Percentiles rank a stretch among this genome's conserved stretches.
phyloP scores from a whole-genome alignment of 2,113 vertebrate species.

The Oreamnos americanus region DNA sequence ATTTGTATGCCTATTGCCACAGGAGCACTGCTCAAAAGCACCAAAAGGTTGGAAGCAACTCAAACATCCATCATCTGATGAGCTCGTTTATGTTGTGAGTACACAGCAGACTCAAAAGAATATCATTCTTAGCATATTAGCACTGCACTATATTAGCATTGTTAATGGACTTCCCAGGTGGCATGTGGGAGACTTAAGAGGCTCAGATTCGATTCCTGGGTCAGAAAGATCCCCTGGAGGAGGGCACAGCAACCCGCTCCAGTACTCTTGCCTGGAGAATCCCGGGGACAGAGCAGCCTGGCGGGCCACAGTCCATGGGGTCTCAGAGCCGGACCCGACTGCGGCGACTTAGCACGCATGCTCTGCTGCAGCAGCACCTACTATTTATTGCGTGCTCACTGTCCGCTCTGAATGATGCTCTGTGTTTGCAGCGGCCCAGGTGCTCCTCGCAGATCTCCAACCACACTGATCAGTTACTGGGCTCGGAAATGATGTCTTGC shows the following conservation, averaged over 20 bases:
- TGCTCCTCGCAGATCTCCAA: background rate
- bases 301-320: fast-evolving
- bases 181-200: background rate
- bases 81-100: background rate
- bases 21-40: background rate
- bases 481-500: background rate
- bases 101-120: background rate
- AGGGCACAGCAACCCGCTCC: background rate
- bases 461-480: background rate
- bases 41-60: background rate
- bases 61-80: background rate
- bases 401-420: background rate
- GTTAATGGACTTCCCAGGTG: background rate
- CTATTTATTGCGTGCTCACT: background rate
- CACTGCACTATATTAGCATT: background rate
- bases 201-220: background rate
- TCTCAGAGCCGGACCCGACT: background rate
- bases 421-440: too few species aligned
- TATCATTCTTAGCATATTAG: too few species aligned
- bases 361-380: background rate
- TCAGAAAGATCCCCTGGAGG: background rate
- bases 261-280: background rate
- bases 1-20: background rate
- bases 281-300: background rate
- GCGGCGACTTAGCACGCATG: fast-evolving